Evolutionary conservation across 2,888 invertebrate species (phyloP).

Genomic region (Hirtodrosophila trivittata): DNA sequence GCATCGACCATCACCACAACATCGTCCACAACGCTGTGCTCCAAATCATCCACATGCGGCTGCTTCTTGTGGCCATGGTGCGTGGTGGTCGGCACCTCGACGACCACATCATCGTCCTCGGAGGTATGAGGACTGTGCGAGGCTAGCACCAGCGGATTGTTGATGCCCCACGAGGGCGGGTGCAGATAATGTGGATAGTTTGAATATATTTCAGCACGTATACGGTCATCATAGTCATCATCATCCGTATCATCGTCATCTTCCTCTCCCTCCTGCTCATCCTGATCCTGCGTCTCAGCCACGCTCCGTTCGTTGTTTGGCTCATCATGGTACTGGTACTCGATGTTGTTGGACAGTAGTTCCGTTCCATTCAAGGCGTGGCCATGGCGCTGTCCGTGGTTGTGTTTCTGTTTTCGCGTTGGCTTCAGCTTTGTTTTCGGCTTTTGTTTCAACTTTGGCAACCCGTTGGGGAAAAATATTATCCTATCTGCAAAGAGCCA

Average conservation of each 20-base stretch:
- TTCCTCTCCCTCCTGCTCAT: conserved; percentile 48
- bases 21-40: conserved; percentile 70
- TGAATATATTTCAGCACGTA: conserved; percentile 85
- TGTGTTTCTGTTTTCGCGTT: conserved; percentile 48
- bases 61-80: conserved; percentile 70
- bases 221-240: conserved; percentile 85
- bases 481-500: conserved; percentile 80
- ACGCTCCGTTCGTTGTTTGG: conserved; percentile 58
- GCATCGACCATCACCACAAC: conserved; percentile 80
- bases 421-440: conserved; percentile 70
- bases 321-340: conserved; percentile 62
- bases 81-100: conserved; percentile 74
- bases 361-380: conserved; percentile 52
- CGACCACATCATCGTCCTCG: conserved; percentile 80
- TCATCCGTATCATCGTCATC: conserved; percentile 73
- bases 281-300: conserved; percentile 83
- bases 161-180: conserved; percentile 84
- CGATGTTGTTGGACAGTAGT: conserved; percentile 71
- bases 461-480: conserved; percentile 82
- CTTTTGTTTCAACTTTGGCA: conserved; percentile 80
- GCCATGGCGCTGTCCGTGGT: conserved; percentile 40
- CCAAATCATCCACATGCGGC: conserved; percentile 51
- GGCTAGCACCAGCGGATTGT: conserved; percentile 83
- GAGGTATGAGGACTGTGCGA: conserved; percentile 84
- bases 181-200: conserved; percentile 86